Conservation (phyloP, 1,140 invertebrate species). For the Oedothorax gibbosus region DNA sequence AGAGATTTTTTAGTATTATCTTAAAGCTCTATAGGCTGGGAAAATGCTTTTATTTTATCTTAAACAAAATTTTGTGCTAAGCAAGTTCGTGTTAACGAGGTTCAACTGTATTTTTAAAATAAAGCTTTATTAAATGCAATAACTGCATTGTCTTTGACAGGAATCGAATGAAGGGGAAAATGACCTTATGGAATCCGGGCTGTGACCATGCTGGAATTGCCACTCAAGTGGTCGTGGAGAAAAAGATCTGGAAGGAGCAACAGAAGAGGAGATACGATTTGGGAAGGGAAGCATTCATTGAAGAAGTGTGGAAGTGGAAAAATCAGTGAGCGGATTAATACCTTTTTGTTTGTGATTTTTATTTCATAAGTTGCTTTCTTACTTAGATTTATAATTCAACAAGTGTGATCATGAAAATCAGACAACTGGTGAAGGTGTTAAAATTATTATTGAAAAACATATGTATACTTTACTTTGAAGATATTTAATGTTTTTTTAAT, state of each 20-base stretch:
- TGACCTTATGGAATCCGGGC: conserved; percentile 94
- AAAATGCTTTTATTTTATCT: too few species aligned
- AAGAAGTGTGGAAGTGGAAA: conserved; percentile 98
- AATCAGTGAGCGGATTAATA: conserved; percentile 74
- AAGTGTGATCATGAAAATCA: too few species aligned
- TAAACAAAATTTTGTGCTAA: too few species aligned
- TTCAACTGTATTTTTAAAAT: too few species aligned
- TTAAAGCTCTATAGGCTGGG: too few species aligned
- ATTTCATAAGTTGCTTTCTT: not conserved
- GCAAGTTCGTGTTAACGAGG: too few species aligned
- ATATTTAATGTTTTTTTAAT: too few species aligned
- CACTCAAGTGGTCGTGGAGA: conserved; percentile 98
- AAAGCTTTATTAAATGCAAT: not conserved
- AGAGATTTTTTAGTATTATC: too few species aligned
- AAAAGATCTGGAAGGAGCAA: conserved; percentile 90
- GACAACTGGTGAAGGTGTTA: too few species aligned
- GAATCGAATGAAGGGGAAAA: conserved; percentile 94
- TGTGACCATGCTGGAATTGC: conserved; percentile 99
- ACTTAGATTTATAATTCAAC: too few species aligned
- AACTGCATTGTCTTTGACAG: conserved; percentile 41
- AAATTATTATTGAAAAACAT: too few species aligned
- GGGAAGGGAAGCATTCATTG: conserved; percentile 93
- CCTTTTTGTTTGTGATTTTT: not conserved
- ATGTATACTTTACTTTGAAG: too few species aligned
- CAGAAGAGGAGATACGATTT: conserved; percentile 92